Percentiles rank a stretch among this genome's conserved stretches.
Evolutionary conservation across 2,113 vertebrate genomes (phyloP).

Genomic region (Brachirus orientalis): DNA sequence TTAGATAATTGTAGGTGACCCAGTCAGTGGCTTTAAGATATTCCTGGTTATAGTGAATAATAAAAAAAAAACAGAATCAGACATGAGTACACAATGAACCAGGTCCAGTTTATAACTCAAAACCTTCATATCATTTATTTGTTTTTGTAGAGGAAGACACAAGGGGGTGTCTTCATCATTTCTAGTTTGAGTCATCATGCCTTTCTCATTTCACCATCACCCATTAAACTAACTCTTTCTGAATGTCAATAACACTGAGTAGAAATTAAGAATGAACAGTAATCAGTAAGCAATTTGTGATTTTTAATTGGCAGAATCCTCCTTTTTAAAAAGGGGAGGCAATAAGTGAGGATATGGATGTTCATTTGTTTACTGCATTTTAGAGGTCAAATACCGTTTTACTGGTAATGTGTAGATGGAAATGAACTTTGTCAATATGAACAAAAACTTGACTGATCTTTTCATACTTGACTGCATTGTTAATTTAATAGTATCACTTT

Average conservation of each 20-base stretch:
- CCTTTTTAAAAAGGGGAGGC: constrained; percentile 47
- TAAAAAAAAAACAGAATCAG: constrained; percentile 26
- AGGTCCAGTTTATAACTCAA: constrained; percentile 15
- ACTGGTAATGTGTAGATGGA: constrained; percentile 80
- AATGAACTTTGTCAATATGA: constrained; percentile 62
- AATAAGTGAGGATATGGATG: constrained; percentile 66
- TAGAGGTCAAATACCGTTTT: constrained; percentile 80
- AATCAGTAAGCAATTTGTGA: constrained; percentile 41
- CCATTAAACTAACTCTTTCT: constrained; percentile 30
- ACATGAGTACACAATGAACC: constrained; percentile 51
- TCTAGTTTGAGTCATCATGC: constrained; percentile 42
- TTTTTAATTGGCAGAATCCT: constrained; percentile 39
- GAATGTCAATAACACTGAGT: constrained; percentile 69
- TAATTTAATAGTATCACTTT: constrained; percentile 65
- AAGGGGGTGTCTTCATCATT: constrained; percentile 28
- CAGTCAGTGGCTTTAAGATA: constrained; percentile 68
- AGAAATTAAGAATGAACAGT: constrained; percentile 42
- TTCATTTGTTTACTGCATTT: constrained; percentile 71
- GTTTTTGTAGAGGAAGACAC: neutral
- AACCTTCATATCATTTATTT: constrained; percentile 3
- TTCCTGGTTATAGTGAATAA: constrained; percentile 27
- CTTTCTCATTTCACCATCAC: constrained; percentile 48
- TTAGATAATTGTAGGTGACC: constrained; percentile 29
- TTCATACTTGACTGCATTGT: constrained; percentile 80
- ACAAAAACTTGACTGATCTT: constrained; percentile 78